These are phyloP conservation scores for Epinephelus coioides DNA, from an alignment of 2,797 vertebrate genomes.

Conservation along the genomic window DNA sequence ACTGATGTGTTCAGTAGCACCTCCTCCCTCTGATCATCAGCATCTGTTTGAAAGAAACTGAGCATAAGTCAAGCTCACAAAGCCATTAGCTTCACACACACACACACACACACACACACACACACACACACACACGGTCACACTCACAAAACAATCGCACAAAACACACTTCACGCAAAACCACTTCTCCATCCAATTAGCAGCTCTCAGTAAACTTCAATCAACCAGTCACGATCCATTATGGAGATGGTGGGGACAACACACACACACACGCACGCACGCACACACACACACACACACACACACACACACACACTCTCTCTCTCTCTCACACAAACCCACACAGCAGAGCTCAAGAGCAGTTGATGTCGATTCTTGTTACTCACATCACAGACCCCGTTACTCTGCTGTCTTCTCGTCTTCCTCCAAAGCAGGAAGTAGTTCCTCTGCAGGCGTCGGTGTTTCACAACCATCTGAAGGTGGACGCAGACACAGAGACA, in stretches of 20 bases:
- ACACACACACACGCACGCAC: conserved; percentile 5
- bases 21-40: not conserved
- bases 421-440: conserved; percentile 8
- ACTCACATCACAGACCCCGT: not conserved
- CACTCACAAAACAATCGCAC: conserved; percentile 14
- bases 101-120: not conserved
- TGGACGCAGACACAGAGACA: not conserved
- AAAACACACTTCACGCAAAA: conserved; percentile 25
- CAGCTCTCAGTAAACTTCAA: conserved; percentile 66
- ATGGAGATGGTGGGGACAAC: conserved; percentile 22
- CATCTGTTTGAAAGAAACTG: conserved; percentile 9
- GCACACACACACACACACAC: conserved; percentile 1
- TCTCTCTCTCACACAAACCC: not conserved
- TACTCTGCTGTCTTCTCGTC: not conserved
- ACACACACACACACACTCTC: not conserved
- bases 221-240: conserved; percentile 72
- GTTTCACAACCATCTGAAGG: too few species aligned
- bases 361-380: conserved; percentile 2
- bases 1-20: too few species aligned
- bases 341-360: conserved; percentile 7
- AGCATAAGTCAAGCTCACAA: not conserved
- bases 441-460: not conserved
- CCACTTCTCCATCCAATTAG: conserved; percentile 68
- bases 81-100: conserved; percentile 16
- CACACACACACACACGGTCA: conserved; percentile 14